Percentiles rank a stretch among this genome's conserved stretches.
These are phyloP conservation scores for Caenorhabditis sp. DNA, from an alignment of 2,888 invertebrate genomes.

Conservation along the genomic window DNA sequence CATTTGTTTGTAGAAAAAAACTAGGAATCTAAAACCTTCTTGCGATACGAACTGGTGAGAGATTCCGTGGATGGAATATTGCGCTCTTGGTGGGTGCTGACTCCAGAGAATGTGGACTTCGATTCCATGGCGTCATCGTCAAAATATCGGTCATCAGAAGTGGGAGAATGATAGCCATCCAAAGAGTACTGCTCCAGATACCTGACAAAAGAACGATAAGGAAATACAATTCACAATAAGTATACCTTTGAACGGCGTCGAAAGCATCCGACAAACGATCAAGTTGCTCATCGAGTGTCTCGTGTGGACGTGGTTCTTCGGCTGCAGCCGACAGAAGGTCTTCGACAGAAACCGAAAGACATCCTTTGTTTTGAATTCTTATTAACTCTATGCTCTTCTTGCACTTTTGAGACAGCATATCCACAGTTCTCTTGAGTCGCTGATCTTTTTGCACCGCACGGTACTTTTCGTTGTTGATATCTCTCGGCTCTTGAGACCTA, in stretches of 20 bases:
- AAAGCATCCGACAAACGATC: slow-evolving; percentile 75
- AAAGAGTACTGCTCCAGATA: slow-evolving; percentile 73
- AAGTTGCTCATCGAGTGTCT: slow-evolving; percentile 73
- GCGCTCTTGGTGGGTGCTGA: slow-evolving; percentile 61
- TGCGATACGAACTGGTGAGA: slow-evolving; percentile 60
- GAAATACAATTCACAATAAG: background rate
- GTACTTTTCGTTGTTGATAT: slow-evolving; percentile 53
- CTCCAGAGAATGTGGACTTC: slow-evolving; percentile 66
- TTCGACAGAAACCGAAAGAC: slow-evolving; percentile 77
- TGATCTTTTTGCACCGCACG: slow-evolving; percentile 46
- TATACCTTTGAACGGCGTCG: slow-evolving; percentile 73
- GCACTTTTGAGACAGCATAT: slow-evolving; percentile 81
- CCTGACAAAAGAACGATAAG: background rate
- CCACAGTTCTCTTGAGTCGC: slow-evolving; percentile 73
- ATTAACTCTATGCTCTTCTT: slow-evolving; percentile 82
- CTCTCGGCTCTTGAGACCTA: slow-evolving; percentile 62
- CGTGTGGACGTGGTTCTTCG: slow-evolving; percentile 71
- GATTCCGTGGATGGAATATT: slow-evolving; percentile 48
- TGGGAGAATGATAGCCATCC: slow-evolving; percentile 72
- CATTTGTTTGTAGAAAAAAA: slow-evolving; percentile 2
- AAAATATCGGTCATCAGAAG: slow-evolving; percentile 62
- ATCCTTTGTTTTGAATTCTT: slow-evolving; percentile 76
- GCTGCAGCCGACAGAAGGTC: slow-evolving; percentile 75
- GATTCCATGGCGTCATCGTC: slow-evolving; percentile 60
- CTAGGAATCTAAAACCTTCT: slow-evolving; percentile 59